phyloP scores from a whole-genome alignment of 2,113 vertebrate genomes.

The Platichthys flesus region DNA sequence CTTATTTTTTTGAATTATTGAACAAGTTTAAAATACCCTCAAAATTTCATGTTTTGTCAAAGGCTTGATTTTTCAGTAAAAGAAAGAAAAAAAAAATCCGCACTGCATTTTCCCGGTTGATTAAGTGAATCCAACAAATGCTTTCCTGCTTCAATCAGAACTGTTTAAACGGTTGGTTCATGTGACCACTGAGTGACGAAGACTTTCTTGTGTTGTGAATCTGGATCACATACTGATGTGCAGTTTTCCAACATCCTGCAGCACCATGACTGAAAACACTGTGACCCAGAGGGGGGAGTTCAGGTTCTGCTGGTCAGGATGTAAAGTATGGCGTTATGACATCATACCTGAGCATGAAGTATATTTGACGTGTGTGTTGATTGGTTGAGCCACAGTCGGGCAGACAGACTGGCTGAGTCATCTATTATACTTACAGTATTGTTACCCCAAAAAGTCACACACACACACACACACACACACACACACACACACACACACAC shows the following conservation, averaged over 20 bases:
- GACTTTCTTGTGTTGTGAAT: not conserved
- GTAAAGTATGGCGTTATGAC: constrained; percentile 18
- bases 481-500: too few species aligned
- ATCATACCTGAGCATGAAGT: not conserved
- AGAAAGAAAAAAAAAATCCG: too few species aligned
- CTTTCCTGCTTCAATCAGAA: too few species aligned
- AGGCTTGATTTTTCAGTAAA: too few species aligned
- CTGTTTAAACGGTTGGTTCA: too few species aligned
- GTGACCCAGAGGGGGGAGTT: not conserved
- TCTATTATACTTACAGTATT: constrained; percentile 13
- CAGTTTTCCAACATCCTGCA: not conserved
- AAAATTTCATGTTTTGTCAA: too few species aligned
- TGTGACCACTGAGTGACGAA: too few species aligned
- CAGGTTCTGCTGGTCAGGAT: not conserved
- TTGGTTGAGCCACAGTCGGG: not conserved
- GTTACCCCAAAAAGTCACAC: not conserved
- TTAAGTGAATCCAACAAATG: too few species aligned
- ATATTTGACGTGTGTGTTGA: not conserved
- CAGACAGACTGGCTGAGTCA: not conserved
- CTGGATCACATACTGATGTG: not conserved
- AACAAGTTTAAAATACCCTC: too few species aligned
- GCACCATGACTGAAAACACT: not conserved
- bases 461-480: too few species aligned
- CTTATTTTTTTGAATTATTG: too few species aligned
- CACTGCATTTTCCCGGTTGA: too few species aligned